Evolutionary conservation across 2,888 invertebrate species (phyloP).

Genomic region (Sclerodermus sp.): DNA sequence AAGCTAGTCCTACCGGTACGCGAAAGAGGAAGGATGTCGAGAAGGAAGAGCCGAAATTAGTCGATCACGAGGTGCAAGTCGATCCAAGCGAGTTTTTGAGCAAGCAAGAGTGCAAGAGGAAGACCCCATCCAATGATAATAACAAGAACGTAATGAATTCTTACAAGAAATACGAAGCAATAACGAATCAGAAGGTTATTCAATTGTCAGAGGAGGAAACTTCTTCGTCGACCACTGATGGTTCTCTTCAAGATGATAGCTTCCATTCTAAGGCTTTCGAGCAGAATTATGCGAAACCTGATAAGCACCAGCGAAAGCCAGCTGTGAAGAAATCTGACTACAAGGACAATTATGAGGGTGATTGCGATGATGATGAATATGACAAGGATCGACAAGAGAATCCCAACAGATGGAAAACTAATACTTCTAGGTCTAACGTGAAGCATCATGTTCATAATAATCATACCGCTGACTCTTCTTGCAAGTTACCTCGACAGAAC

Average conservation of each 20-base stretch:
- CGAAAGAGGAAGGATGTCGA: conserved; percentile 13
- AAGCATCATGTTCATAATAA: conserved; percentile 43
- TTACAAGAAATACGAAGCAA: conserved; percentile 46
- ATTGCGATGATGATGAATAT: conserved; percentile 58
- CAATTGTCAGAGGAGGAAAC: conserved; percentile 67
- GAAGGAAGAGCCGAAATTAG: conserved; percentile 43
- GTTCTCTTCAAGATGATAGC: conserved; percentile 66
- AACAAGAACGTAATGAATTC: conserved; percentile 38
- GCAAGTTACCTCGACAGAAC: conserved; percentile 42
- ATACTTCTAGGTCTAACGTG: conserved; percentile 40
- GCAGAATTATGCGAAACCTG: conserved; percentile 39
- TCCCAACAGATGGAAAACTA: conserved; percentile 52
- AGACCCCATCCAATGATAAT: conserved; percentile 18
- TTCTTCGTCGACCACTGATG: conserved; percentile 72
- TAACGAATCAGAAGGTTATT: conserved; percentile 46
- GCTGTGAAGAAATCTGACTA: conserved; percentile 52
- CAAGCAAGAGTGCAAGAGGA: conserved; percentile 28
- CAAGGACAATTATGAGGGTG: conserved; percentile 59
- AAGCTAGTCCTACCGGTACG: conserved; percentile 23
- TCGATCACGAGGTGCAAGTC: conserved; percentile 56
- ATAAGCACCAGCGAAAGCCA: conserved; percentile 46
- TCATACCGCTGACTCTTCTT: conserved; percentile 34
- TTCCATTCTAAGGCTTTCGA: conserved; percentile 26
- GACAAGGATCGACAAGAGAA: conserved; percentile 49
- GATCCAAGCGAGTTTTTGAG: conserved; percentile 26